Conservation (phyloP, 2,113 vertebrate genomes). For the Chionomys nivalis region DNA sequence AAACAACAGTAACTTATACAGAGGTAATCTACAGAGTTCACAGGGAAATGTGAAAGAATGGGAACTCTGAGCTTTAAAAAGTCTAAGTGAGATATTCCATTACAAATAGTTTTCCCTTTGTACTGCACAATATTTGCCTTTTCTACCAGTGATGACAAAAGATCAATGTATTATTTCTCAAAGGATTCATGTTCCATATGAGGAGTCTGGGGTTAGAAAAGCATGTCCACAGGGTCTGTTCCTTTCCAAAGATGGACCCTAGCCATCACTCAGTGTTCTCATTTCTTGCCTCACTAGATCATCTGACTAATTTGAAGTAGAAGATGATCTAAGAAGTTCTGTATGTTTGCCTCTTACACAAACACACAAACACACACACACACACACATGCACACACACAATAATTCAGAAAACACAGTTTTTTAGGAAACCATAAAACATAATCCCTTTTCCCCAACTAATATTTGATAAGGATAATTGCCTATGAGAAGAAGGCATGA, state of each 20-base stretch:
- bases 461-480: background rate
- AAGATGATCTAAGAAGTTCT: background rate
- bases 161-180: background rate
- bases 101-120: background rate
- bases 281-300: background rate
- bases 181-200: too few species aligned
- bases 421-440: background rate
- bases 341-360: background rate
- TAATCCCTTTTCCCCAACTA: background rate
- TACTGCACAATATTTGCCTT: background rate
- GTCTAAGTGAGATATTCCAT: background rate
- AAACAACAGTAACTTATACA: background rate
- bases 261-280: background rate
- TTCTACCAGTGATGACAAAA: background rate
- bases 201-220: background rate
- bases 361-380: background rate
- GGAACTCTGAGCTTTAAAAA: background rate
- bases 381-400: background rate
- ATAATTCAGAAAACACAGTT: background rate
- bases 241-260: background rate
- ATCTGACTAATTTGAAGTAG: background rate
- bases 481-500: background rate
- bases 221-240: background rate
- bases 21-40: background rate
- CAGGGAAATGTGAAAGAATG: background rate